A percentile compares a stretch with the other conserved stretches of the same genome.
phyloP scores from a whole-genome alignment of 2,888 invertebrate species.

The Colletes collaris region DNA sequence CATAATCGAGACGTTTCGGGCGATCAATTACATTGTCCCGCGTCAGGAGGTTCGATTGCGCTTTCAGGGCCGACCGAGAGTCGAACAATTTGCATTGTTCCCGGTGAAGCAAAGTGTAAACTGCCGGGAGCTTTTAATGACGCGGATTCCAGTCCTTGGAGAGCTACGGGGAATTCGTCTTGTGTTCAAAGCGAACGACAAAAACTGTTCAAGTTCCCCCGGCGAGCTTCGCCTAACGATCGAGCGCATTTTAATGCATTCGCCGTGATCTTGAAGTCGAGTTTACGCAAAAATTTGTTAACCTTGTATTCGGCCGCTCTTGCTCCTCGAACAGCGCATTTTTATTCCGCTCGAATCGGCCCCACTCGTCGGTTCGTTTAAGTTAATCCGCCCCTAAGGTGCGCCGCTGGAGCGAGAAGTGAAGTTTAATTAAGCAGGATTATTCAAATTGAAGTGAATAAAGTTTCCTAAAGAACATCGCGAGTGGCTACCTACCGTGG shows the following conservation, averaged over 20 bases:
- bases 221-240: conserved; percentile 1
- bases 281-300: background rate
- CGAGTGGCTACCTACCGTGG: conserved; percentile 9
- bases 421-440: conserved; percentile 72
- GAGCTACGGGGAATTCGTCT: conserved; percentile 8
- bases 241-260: background rate
- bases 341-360: background rate
- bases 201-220: conserved; percentile 3
- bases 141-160: conserved; percentile 7
- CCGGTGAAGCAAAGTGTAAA: conserved; percentile 42
- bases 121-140: conserved; percentile 23
- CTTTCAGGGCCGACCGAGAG: conserved; percentile 17
- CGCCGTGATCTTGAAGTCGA: background rate
- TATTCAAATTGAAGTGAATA: conserved; percentile 66
- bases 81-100: conserved; percentile 46
- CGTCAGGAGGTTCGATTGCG: conserved; percentile 28
- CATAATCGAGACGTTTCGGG: conserved; percentile 46
- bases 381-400: conserved; percentile 44
- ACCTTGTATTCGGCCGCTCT: no score
- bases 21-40: conserved; percentile 51
- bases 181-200: conserved; percentile 21
- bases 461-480: conserved; percentile 68
- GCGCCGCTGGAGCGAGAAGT: conserved; percentile 40
- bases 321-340: background rate
- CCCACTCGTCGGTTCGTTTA: conserved; percentile 20